Evolutionary conservation across 2,888 invertebrate genomes (phyloP).

Genomic region (Patella depressa): DNA sequence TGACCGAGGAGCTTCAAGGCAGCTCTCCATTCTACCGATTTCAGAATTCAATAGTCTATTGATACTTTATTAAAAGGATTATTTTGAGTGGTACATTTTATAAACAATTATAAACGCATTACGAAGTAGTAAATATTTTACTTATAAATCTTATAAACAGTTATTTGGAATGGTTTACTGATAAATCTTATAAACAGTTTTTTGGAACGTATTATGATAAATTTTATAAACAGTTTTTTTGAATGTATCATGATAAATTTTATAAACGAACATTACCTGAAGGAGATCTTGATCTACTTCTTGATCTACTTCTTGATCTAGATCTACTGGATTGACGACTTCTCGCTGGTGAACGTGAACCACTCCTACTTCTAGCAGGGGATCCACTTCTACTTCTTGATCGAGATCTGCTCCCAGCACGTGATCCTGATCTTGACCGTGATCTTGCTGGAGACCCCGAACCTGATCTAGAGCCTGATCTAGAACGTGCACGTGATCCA

Average conservation of each 20-base stretch:
- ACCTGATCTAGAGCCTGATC: constrained; percentile 38
- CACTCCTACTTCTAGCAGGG: constrained; percentile 18
- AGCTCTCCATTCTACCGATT: too few relatives aligned
- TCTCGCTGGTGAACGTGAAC: constrained; percentile 28
- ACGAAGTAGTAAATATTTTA: too few relatives aligned
- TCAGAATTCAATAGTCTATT: too few relatives aligned
- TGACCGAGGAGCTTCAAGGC: too few relatives aligned
- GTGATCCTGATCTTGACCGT: constrained; percentile 18
- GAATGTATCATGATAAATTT: not conserved
- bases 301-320: constrained; percentile 22
- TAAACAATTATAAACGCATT: too few relatives aligned
- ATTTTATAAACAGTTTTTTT: not conserved
- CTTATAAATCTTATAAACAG: too few relatives aligned
- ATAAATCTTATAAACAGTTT: not conserved
- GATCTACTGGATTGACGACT: constrained; percentile 19
- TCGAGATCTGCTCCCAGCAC: constrained; percentile 20
- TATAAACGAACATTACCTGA: constrained; percentile 6
- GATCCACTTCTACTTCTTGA: constrained; percentile 20
- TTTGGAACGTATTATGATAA: not conserved
- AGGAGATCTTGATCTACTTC: constrained; percentile 18
- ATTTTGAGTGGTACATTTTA: too few relatives aligned
- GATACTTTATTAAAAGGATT: too few relatives aligned
- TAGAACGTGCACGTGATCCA: constrained; percentile 23
- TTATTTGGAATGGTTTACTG: not conserved
- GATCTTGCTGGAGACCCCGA: constrained; percentile 33